phyloP scores from a whole-genome alignment of 1,140 invertebrate species.

The Harpegnathos saltator region DNA sequence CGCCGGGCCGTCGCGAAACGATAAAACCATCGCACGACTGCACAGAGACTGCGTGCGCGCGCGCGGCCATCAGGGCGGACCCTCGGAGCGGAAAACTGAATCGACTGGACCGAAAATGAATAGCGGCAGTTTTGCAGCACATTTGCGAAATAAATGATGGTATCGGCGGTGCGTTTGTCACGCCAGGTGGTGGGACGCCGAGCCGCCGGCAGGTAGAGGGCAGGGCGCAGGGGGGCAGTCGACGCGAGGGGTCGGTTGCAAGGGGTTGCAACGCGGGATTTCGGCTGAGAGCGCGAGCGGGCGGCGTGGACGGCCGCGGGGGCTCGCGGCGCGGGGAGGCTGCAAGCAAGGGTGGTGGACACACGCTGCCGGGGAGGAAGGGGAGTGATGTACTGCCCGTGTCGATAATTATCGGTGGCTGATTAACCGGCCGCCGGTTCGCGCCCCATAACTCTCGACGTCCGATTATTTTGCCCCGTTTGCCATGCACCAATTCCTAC shows the following conservation, averaged over 20 bases:
- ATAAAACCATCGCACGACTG: constrained; percentile 68
- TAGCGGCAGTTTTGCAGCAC: constrained; percentile 86
- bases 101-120: constrained; percentile 86
- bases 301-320: too few relatives aligned
- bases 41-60: constrained; percentile 30
- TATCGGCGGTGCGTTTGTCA: constrained; percentile 86
- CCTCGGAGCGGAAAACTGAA: constrained; percentile 84
- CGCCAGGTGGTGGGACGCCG: constrained; percentile 79
- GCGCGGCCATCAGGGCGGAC: constrained; percentile 71
- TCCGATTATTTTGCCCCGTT: constrained; percentile 86
- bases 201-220: constrained; percentile 70
- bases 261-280: constrained; percentile 67
- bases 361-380: constrained; percentile 71
- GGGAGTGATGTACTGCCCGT: constrained; percentile 85
- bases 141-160: constrained; percentile 87
- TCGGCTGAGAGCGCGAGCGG: constrained; percentile 36
- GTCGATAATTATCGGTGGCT: constrained; percentile 87
- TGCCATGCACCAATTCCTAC: constrained; percentile 83
- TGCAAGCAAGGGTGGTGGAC: constrained; percentile 65
- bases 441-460: constrained; percentile 86
- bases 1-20: constrained; percentile 61
- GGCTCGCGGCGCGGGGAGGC: constrained; percentile 66
- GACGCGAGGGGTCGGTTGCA: constrained; percentile 30
- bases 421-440: constrained; percentile 86
- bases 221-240: constrained; percentile 46